Evolutionary conservation across 2,797 vertebrate species (phyloP).

Genomic region (Fistularia tabacaria): DNA sequence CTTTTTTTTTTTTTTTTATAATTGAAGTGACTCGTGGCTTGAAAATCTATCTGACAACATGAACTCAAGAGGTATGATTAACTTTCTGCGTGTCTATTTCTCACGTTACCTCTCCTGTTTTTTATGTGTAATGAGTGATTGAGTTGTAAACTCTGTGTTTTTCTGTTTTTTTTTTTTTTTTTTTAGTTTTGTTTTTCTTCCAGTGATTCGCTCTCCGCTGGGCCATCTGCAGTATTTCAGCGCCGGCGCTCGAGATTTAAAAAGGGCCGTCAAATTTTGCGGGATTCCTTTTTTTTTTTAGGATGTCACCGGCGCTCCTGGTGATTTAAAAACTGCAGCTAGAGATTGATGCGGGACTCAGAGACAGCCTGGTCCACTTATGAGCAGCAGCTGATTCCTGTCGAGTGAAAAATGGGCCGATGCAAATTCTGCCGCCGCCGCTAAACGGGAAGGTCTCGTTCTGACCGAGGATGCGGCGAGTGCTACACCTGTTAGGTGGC

Average conservation of each 20-base stretch:
- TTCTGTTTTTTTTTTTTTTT: conserved; percentile 10
- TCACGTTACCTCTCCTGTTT: neutral
- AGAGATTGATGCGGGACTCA: conserved; percentile 49
- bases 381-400: conserved; percentile 40
- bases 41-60: neutral
- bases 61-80: conserved; percentile 5
- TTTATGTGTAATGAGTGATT: too few species aligned
- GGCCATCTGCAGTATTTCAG: conserved; percentile 15
- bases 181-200: conserved; percentile 11
- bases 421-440: conserved; percentile 26
- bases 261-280: conserved; percentile 11
- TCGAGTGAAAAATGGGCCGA: conserved; percentile 44
- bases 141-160: too few species aligned
- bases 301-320: conserved; percentile 28
- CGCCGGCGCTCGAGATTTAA: conserved; percentile 20
- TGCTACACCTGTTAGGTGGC: too few species aligned
- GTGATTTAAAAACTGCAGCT: conserved; percentile 55
- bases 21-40: too few species aligned
- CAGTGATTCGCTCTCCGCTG: conserved; percentile 5
- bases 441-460: too few species aligned
- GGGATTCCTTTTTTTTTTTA: conserved; percentile 6
- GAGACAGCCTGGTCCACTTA: conserved; percentile 45
- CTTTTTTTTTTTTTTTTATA: too few species aligned
- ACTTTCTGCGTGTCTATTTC: neutral
- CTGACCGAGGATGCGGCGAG: too few species aligned